These are phyloP conservation scores for Pristionchus japonicus DNA, from an alignment of 2,888 invertebrate species.

Conservation along the genomic window DNA sequence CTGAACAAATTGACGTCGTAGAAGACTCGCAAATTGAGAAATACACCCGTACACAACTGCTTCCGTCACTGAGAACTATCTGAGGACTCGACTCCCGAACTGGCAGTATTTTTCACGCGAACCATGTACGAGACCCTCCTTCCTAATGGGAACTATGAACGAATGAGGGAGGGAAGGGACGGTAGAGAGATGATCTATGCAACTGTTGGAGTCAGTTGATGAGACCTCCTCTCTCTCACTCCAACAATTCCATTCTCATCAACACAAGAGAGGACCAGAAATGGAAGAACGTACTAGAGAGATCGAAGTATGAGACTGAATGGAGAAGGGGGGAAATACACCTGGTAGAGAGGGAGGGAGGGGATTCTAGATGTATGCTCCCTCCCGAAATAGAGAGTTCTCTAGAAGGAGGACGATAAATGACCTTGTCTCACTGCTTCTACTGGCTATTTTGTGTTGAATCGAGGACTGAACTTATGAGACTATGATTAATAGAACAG, in stretches of 20 bases:
- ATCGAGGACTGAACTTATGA: neutral
- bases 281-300: neutral
- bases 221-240: neutral
- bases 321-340: neutral
- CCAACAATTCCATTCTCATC: neutral
- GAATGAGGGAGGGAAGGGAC: neutral
- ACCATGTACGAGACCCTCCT: neutral
- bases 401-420: neutral
- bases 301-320: neutral
- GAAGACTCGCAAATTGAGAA: no score
- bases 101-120: neutral
- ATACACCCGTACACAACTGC: no score
- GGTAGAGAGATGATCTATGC: neutral
- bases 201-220: neutral
- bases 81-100: neutral
- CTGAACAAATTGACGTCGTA: no score
- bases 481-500: neutral
- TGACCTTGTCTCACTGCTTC: neutral
- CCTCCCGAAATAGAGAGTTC: neutral
- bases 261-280: neutral
- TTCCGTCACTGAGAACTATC: neutral
- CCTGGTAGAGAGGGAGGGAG: neutral
- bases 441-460: neutral
- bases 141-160: slow-evolving; percentile 1
- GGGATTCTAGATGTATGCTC: neutral